A percentile compares a stretch with the other conserved stretches of the same genome.
Evolutionary conservation across 1,140 invertebrate species (phyloP).

Genomic region (Drosophila bocqueti): DNA sequence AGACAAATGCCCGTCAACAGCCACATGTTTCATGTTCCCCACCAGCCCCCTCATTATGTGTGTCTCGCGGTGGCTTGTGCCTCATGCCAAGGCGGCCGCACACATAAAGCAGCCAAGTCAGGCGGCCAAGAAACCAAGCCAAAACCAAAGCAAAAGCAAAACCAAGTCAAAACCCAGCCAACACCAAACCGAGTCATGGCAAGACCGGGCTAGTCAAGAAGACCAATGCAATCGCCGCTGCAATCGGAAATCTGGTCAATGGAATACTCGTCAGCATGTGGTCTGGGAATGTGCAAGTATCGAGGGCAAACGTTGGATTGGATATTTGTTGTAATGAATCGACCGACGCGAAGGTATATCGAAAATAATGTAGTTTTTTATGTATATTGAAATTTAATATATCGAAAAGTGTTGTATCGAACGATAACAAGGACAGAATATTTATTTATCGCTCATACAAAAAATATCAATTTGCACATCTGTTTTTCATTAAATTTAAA

Average conservation of each 20-base stretch:
- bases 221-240: slow-evolving; percentile 43
- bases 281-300: neutral
- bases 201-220: slow-evolving; percentile 21
- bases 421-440: too few relatives aligned
- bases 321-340: neutral
- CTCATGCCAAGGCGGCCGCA: slow-evolving; percentile 41
- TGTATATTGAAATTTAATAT: neutral
- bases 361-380: neutral
- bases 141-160: neutral
- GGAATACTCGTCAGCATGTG: neutral
- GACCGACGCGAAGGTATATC: neutral
- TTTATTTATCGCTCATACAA: neutral
- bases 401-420: too few relatives aligned
- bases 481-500: neutral
- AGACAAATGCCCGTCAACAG: slow-evolving; percentile 66
- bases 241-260: slow-evolving; percentile 13
- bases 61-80: slow-evolving; percentile 12
- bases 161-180: slow-evolving; percentile 1
- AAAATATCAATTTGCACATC: neutral
- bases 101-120: neutral
- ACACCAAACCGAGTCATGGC: slow-evolving; percentile 38
- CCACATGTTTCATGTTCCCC: slow-evolving; percentile 3
- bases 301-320: neutral
- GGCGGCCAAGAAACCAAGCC: slow-evolving; percentile 4
- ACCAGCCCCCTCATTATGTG: neutral